These are phyloP conservation scores for Leucozona laternaria DNA, from an alignment of 2,888 invertebrate genomes.

Conservation along the genomic window DNA sequence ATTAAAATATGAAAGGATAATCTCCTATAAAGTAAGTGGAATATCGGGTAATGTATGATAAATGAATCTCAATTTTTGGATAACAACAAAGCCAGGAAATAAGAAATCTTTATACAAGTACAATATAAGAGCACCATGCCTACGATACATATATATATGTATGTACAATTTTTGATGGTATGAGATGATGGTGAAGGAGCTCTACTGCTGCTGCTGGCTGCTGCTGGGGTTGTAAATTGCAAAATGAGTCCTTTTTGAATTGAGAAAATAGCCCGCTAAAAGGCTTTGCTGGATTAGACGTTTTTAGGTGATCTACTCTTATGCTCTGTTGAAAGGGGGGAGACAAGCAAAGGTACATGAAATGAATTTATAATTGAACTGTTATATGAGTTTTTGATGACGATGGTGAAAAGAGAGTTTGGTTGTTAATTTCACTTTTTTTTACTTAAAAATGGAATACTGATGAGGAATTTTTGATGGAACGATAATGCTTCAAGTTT, in stretches of 20 bases:
- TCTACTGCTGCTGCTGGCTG: neutral
- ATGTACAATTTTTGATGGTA: neutral
- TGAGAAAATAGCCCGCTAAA: slow-evolving; percentile 25
- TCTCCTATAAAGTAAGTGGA: slow-evolving; percentile 76
- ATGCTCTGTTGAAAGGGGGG: neutral
- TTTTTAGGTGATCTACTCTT: slow-evolving; percentile 61
- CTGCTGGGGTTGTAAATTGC: neutral
- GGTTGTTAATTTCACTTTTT: slow-evolving; percentile 57
- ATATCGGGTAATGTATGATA: slow-evolving; percentile 76
- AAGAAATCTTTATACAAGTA: slow-evolving; percentile 55
- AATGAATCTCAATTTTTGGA: slow-evolving; percentile 75
- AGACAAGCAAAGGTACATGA: slow-evolving; percentile 35
- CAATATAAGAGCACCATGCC: neutral
- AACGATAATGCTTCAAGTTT: slow-evolving; percentile 29
- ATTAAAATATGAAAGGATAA: slow-evolving; percentile 76
- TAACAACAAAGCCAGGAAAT: slow-evolving; percentile 71
- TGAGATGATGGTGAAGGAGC: neutral
- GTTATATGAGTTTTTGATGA: slow-evolving; percentile 48
- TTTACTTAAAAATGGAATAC: slow-evolving; percentile 44
- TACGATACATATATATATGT: neutral
- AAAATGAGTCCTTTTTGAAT: slow-evolving; percentile 32
- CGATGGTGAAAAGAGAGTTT: slow-evolving; percentile 39
- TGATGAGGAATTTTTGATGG: slow-evolving; percentile 60
- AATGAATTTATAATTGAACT: slow-evolving; percentile 71
- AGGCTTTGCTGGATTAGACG: slow-evolving; percentile 58